A percentile compares a stretch with the other conserved stretches of the same genome.
Conservation (phyloP, 2,888 invertebrate species). For the Proisotoma minuta region DNA sequence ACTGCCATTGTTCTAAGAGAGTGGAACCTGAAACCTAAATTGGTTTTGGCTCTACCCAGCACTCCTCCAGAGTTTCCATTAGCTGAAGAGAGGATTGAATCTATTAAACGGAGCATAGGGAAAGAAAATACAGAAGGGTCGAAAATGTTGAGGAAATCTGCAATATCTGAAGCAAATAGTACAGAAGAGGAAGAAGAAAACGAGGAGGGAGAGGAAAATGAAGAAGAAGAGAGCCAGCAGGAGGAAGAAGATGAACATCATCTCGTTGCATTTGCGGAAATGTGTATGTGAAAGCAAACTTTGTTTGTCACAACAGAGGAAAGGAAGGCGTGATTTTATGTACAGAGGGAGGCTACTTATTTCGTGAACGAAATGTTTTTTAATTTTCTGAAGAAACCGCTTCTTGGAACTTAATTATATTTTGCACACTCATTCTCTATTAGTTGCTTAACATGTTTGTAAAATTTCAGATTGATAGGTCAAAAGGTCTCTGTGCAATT, state of each 20-base stretch:
- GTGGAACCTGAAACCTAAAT: conserved; percentile 21
- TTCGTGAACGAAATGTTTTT: too few species aligned
- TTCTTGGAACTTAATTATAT: too few species aligned
- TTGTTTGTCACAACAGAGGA: too few species aligned
- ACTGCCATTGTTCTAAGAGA: conserved; percentile 23
- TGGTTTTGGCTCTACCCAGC: conserved; percentile 21
- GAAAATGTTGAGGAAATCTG: too few species aligned
- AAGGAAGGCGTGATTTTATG: too few species aligned
- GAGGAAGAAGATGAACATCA: conserved; percentile 5
- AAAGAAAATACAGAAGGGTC: neutral
- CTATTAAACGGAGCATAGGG: neutral
- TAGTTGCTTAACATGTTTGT: too few species aligned
- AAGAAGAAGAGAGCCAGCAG: neutral
- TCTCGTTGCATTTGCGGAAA: conserved; percentile 4
- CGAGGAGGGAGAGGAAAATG: neutral
- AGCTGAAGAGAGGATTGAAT: neutral
- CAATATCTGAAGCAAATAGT: neutral
- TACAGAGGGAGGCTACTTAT: too few species aligned
- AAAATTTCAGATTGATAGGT: too few species aligned
- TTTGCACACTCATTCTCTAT: too few species aligned
- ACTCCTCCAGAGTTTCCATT: neutral
- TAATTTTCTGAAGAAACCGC: too few species aligned
- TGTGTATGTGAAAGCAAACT: conserved; percentile 2
- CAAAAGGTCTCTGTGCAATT: too few species aligned
- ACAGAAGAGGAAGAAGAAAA: neutral